Conservation (phyloP, 2,797 vertebrate species). For the Australoheros facetus region DNA sequence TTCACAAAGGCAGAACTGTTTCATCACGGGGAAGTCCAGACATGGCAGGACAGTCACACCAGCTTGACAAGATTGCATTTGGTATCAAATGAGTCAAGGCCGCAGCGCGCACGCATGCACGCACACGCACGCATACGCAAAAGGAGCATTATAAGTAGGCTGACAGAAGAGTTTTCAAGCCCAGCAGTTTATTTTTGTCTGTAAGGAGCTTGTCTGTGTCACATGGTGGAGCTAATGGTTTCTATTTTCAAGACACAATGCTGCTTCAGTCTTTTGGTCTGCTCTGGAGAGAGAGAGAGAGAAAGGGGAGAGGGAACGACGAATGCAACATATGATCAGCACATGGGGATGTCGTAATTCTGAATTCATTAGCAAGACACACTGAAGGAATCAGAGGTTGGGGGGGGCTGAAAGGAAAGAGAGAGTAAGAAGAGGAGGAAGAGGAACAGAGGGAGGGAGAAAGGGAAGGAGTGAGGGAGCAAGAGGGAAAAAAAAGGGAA, state of each 20-base stretch:
- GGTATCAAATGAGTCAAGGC: slow-evolving; percentile 36
- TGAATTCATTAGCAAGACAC: slow-evolving; percentile 78
- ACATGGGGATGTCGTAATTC: slow-evolving; percentile 83
- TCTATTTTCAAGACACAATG: slow-evolving; percentile 81
- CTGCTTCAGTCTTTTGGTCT: slow-evolving; percentile 74
- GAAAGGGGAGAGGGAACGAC: slow-evolving; percentile 18
- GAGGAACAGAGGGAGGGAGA: slow-evolving; percentile 55
- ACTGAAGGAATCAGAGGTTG: slow-evolving; percentile 78
- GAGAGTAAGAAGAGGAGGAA: slow-evolving; percentile 54
- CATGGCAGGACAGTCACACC: slow-evolving; percentile 11
- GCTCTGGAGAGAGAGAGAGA: slow-evolving; percentile 30
- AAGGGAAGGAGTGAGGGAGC: slow-evolving; percentile 42
- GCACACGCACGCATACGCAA: neutral
- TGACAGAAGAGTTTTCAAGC: slow-evolving; percentile 44
- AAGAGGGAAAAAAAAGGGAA: slow-evolving; percentile 69
- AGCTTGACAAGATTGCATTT: slow-evolving; percentile 9
- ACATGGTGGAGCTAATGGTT: slow-evolving; percentile 78
- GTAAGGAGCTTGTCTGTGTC: slow-evolving; percentile 63
- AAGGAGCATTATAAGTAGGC: slow-evolving; percentile 32
- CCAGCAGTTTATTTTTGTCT: slow-evolving; percentile 76
- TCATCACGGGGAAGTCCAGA: slow-evolving; percentile 24
- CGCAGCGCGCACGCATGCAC: neutral
- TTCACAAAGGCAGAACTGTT: slow-evolving; percentile 9
- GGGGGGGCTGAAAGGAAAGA: slow-evolving; percentile 50
- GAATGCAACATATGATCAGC: slow-evolving; percentile 81